Percentiles rank a stretch among this genome's conserved stretches.
These are phyloP conservation scores for Clytia hemisphaerica DNA, from an alignment of 30 jellyfish, hydroid and myxozoan genomes.

Conservation along the genomic window DNA sequence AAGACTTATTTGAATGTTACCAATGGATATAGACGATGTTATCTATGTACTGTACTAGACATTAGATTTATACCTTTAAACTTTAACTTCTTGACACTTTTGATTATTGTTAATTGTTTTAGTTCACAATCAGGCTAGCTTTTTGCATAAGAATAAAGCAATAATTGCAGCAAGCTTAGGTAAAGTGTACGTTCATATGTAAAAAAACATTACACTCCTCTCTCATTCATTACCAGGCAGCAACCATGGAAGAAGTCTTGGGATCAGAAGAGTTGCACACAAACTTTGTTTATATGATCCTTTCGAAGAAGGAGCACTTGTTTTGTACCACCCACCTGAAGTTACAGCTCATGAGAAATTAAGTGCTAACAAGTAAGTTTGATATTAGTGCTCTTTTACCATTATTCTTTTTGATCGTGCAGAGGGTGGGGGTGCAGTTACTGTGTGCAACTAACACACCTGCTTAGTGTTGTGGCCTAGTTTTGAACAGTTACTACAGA, in stretches of 20 bases:
- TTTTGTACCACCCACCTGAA: slow-evolving; percentile 91
- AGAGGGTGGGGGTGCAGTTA: slow-evolving; percentile 17
- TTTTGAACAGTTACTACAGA: too few relatives aligned
- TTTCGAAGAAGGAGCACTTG: slow-evolving; percentile 92
- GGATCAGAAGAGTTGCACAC: slow-evolving; percentile 54
- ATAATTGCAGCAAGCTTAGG: too few relatives aligned
- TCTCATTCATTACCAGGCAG: slow-evolving; percentile 34
- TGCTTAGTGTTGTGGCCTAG: background rate
- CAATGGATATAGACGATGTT: too few relatives aligned
- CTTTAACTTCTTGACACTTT: too few relatives aligned
- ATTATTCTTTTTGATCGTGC: background rate
- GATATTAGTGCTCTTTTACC: too few relatives aligned
- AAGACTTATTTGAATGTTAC: background rate
- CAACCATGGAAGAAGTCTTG: slow-evolving; percentile 74
- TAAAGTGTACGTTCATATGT: too few relatives aligned
- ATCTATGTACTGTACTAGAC: too few relatives aligned
- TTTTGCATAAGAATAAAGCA: too few relatives aligned
- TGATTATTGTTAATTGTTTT: too few relatives aligned
- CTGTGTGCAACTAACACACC: background rate
- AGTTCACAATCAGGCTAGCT: too few relatives aligned
- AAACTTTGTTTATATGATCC: slow-evolving; percentile 88
- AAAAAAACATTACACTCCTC: too few relatives aligned
- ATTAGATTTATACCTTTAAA: too few relatives aligned
- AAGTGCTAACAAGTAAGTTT: slow-evolving; percentile 42
- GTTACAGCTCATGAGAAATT: slow-evolving; percentile 85